Evolutionary conservation across 2,113 vertebrate species (phyloP).

Genomic region (Prochilodus magdalenae): DNA sequence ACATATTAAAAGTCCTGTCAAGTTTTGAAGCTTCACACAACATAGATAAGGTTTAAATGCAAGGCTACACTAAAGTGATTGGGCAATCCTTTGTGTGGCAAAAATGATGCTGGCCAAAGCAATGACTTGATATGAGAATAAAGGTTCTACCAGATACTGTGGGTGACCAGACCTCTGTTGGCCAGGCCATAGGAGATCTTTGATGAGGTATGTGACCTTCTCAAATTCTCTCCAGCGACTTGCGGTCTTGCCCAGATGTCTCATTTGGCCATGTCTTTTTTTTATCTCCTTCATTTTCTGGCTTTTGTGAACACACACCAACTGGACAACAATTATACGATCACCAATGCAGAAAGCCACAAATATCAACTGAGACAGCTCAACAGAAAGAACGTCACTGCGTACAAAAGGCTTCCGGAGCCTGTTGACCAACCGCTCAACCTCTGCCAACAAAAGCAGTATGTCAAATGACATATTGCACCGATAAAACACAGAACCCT

Average conservation of each 20-base stretch:
- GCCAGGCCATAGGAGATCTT: conserved; percentile 57
- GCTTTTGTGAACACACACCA: conserved; percentile 64
- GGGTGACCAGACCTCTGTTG: conserved; percentile 57
- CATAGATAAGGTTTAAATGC: not conserved
- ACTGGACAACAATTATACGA: conserved; percentile 66
- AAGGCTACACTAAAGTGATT: too few species aligned
- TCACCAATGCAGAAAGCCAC: conserved; percentile 60
- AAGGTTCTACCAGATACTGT: conserved; percentile 42
- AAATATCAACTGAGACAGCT: conserved; percentile 17
- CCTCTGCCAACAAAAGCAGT: conserved; percentile 70
- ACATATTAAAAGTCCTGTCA: not conserved
- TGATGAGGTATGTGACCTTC: conserved; percentile 71
- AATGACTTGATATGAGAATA: not conserved
- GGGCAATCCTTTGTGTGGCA: too few species aligned
- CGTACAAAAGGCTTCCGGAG: conserved; percentile 46
- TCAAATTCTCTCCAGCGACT: conserved; percentile 63
- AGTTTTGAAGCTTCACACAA: too few species aligned
- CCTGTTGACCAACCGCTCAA: conserved; percentile 51
- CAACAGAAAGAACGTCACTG: not conserved
- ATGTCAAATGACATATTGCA: conserved; percentile 70
- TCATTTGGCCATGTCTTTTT: conserved; percentile 64
- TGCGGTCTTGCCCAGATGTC: conserved; percentile 69
- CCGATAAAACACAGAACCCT: conserved; percentile 73
- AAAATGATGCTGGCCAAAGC: not conserved
- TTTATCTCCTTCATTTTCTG: conserved; percentile 57